A percentile compares a stretch with the other conserved stretches of the same genome.
These are phyloP conservation scores for Cheilosia variabilis DNA, from an alignment of 2,888 invertebrate species.

Conservation along the genomic window DNA sequence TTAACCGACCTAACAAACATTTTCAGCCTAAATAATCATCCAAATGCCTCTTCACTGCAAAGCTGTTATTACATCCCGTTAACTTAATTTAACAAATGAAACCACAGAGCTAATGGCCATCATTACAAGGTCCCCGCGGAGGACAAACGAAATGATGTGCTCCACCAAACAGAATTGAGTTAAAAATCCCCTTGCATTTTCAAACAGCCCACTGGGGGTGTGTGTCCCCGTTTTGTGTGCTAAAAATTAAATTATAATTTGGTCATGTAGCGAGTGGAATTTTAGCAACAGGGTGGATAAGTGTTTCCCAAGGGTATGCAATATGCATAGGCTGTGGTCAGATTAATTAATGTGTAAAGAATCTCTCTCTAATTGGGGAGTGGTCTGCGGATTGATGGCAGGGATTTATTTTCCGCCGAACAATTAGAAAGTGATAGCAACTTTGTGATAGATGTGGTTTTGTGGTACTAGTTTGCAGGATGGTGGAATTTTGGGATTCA, in stretches of 20 bases:
- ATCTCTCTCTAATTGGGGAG: background rate
- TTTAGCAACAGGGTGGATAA: background rate
- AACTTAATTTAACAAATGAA: slow-evolving; percentile 1
- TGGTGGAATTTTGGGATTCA: no score
- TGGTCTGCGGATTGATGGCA: background rate
- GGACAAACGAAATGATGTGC: slow-evolving; percentile 1
- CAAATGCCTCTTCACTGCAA: background rate
- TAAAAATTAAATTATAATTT: slow-evolving; percentile 18
- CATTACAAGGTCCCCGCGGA: slow-evolving; percentile 19
- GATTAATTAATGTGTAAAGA: slow-evolving; percentile 10
- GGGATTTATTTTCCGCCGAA: background rate
- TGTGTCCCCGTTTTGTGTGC: background rate
- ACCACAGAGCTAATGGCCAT: slow-evolving; percentile 8
- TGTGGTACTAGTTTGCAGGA: no score
- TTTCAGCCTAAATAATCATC: background rate
- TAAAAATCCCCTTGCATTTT: slow-evolving; percentile 7
- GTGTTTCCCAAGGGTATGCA: background rate
- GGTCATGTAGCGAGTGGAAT: background rate
- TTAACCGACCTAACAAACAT: background rate
- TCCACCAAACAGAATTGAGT: slow-evolving; percentile 6
- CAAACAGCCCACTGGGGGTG: background rate
- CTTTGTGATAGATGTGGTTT: no score
- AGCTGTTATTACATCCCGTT: background rate
- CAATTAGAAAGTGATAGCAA: no score
- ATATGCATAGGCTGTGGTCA: slow-evolving; percentile 12